Conservation (phyloP, 2,113 vertebrate genomes). For the Corythornis cristatus region DNA sequence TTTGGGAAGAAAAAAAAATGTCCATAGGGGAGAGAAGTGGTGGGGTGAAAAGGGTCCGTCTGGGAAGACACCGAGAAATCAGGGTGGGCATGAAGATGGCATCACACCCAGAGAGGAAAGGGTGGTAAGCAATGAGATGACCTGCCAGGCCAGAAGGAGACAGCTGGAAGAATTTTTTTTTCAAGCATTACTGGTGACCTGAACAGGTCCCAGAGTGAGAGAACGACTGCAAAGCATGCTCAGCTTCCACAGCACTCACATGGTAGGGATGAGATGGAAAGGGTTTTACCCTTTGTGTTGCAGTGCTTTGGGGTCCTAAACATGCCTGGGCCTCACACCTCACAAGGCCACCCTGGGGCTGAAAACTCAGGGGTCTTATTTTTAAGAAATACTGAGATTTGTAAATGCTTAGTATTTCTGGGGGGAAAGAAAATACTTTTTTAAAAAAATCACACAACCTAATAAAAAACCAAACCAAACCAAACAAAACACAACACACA, state of each 20-base stretch:
- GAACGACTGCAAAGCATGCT: fast-evolving
- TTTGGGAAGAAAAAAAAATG: not conserved
- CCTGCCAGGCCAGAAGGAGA: not conserved
- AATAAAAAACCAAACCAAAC: not conserved
- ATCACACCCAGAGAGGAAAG: not conserved
- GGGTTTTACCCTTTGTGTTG: not conserved
- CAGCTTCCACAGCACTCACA: fast-evolving
- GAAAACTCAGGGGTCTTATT: not conserved
- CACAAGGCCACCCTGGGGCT: not conserved
- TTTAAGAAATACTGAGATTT: not conserved
- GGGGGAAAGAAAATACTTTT: not conserved
- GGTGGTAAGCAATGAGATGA: not conserved
- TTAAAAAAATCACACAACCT: not conserved
- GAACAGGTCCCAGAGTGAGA: not conserved
- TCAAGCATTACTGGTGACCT: not conserved
- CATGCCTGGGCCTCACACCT: not conserved
- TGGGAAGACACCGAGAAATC: not conserved
- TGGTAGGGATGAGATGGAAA: not conserved
- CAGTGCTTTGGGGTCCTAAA: not conserved
- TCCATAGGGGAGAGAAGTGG: not conserved
- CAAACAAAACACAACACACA: no score
- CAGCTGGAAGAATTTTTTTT: not conserved
- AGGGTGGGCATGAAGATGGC: not conserved
- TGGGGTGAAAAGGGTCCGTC: not conserved
- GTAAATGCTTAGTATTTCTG: not conserved